A percentile compares a stretch with the other conserved stretches of the same genome.
These are phyloP conservation scores for Channallabes apus DNA, from an alignment of 2,797 vertebrate species.

Conservation along the genomic window DNA sequence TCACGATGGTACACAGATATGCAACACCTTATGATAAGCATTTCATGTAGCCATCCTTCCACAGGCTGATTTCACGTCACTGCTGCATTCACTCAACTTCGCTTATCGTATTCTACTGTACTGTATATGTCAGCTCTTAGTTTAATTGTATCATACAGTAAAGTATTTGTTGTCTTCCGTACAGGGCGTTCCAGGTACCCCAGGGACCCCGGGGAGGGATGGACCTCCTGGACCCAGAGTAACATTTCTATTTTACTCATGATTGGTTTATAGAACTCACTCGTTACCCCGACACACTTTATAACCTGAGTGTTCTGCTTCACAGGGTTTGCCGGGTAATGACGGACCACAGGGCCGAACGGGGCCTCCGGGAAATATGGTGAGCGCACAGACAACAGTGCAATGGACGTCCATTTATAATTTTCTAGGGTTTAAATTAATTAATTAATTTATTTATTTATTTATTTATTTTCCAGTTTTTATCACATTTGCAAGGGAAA, in stretches of 20 bases:
- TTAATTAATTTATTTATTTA: not conserved
- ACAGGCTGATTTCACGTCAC: not conserved
- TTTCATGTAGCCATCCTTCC: not conserved
- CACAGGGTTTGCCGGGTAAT: constrained; percentile 87
- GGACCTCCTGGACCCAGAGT: constrained; percentile 87
- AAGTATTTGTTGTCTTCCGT: constrained; percentile 10
- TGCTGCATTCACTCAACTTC: not conserved
- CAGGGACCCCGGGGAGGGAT: constrained; percentile 82
- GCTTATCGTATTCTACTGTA: too few relatives aligned
- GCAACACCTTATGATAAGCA: not conserved
- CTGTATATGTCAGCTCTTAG: too few relatives aligned
- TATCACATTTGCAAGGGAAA: not conserved
- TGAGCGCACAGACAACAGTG: constrained; percentile 66
- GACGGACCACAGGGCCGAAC: constrained; percentile 85
- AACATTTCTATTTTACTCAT: constrained; percentile 60
- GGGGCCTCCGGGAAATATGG: constrained; percentile 83
- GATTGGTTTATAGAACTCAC: not conserved
- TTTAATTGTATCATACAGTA: not conserved
- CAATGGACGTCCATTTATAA: not conserved
- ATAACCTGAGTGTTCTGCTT: too few relatives aligned
- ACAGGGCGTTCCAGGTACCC: constrained; percentile 85
- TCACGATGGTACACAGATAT: not conserved
- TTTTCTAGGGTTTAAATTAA: not conserved
- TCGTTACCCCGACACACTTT: too few relatives aligned
- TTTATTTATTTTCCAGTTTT: too few relatives aligned